Percentiles rank a stretch among this genome's conserved stretches.
Conservation (phyloP, 1,140 invertebrate species). For the Drosophila ironensis region DNA sequence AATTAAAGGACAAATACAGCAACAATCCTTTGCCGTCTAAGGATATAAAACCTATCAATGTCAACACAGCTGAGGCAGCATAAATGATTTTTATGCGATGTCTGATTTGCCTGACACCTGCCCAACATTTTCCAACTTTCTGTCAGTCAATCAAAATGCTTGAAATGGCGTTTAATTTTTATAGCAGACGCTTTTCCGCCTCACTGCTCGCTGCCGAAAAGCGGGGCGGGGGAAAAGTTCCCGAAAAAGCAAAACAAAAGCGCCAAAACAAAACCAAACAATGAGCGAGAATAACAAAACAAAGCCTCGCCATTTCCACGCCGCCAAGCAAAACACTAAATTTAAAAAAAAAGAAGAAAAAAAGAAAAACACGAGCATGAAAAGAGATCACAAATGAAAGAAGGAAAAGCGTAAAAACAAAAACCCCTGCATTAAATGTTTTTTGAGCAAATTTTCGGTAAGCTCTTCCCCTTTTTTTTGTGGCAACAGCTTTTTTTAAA, state of each 20-base stretch:
- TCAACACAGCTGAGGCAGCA: constrained; percentile 1
- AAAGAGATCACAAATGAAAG: constrained; percentile 2
- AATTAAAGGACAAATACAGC: neutral
- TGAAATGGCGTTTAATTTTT: constrained; percentile 72
- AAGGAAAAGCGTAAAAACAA: constrained; percentile 7
- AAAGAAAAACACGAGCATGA: neutral
- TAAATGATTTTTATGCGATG: constrained; percentile 18
- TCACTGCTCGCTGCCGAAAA: constrained; percentile 14
- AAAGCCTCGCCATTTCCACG: constrained; percentile 59
- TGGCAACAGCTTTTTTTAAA: constrained; percentile 28
- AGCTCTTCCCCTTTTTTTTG: constrained; percentile 15
- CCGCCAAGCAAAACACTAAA: constrained; percentile 48
- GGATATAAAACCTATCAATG: constrained; percentile 9
- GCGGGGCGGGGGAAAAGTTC: constrained; percentile 12
- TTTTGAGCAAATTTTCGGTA: constrained; percentile 47
- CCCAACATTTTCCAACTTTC: constrained; percentile 46
- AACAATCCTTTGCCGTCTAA: neutral
- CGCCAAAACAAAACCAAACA: constrained; percentile 48
- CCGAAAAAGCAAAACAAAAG: constrained; percentile 19
- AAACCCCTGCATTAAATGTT: constrained; percentile 40
- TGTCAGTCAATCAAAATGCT: constrained; percentile 67
- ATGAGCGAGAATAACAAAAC: constrained; percentile 39
- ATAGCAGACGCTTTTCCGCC: constrained; percentile 51
- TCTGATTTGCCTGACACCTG: constrained; percentile 55
- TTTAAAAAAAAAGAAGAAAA: constrained; percentile 3